These are phyloP conservation scores for Temnothorax longispinosus DNA, from an alignment of 1,140 invertebrate genomes.

Conservation along the genomic window DNA sequence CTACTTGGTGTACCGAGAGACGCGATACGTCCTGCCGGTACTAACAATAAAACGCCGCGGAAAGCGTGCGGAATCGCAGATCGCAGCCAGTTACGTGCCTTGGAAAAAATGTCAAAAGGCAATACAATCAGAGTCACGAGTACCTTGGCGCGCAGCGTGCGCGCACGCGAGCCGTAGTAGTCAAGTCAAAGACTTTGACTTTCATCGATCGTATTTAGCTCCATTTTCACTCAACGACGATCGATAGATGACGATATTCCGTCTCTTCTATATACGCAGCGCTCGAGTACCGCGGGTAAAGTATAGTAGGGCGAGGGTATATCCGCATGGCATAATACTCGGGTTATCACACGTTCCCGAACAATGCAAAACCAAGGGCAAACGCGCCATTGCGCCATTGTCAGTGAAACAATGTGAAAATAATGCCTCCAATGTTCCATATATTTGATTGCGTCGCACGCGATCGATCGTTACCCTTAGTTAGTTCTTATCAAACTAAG, in stretches of 20 bases:
- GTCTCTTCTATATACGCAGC: background rate
- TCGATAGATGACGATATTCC: slow-evolving; percentile 37
- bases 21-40: too few relatives aligned
- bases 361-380: background rate
- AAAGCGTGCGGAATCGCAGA: too few relatives aligned
- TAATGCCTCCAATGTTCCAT: background rate
- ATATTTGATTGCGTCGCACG: background rate
- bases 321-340: background rate
- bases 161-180: background rate
- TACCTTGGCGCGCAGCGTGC: background rate
- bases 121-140: background rate
- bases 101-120: background rate
- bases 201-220: slow-evolving; percentile 27
- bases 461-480: background rate
- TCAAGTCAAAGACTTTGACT: slow-evolving; percentile 38
- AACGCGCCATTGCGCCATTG: slow-evolving; percentile 1
- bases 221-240: slow-evolving; percentile 13
- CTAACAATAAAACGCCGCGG: too few relatives aligned
- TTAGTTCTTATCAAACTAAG: background rate
- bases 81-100: background rate
- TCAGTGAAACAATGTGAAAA: background rate
- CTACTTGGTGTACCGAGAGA: too few relatives aligned
- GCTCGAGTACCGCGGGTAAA: background rate
- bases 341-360: slow-evolving; percentile 40
- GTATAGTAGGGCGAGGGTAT: background rate